Percentiles rank a stretch among this genome's conserved stretches.
phyloP scores from a whole-genome alignment of 2,797 vertebrate species.

The Sebastes taczanowskii region DNA sequence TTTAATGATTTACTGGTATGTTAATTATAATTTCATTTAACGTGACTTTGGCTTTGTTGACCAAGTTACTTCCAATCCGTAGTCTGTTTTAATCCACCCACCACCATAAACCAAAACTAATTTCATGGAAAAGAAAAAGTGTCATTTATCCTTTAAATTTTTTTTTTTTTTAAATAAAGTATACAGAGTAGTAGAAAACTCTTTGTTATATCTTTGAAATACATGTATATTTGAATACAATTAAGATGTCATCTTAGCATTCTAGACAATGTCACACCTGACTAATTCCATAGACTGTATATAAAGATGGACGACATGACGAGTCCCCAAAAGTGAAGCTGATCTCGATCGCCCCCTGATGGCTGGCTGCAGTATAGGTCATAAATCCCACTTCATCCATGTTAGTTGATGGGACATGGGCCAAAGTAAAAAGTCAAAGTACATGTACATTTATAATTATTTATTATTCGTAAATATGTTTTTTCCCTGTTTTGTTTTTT shows the following conservation, averaged over 20 bases:
- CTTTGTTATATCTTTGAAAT: neutral
- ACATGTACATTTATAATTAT: no score
- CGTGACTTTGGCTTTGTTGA: neutral
- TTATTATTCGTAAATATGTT: no score
- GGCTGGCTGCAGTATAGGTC: no score
- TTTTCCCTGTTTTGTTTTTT: no score
- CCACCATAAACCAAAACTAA: slow-evolving; percentile 36
- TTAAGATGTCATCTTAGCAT: neutral
- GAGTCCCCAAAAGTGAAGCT: no score
- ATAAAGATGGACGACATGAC: no score
- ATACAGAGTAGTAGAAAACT: neutral
- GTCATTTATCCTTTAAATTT: neutral
- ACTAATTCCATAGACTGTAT: neutral
- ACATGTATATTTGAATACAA: neutral
- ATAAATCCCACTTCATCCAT: no score
- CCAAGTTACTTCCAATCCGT: neutral
- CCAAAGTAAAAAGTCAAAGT: no score
- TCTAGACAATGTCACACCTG: neutral
- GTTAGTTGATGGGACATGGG: no score
- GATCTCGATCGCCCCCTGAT: no score
- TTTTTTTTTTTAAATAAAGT: neutral
- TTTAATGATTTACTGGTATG: neutral
- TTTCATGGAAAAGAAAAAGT: neutral
- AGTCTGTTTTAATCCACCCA: slow-evolving; percentile 56
- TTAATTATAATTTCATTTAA: neutral